These are phyloP conservation scores for Loxodonta africana DNA, from an alignment of 2,113 vertebrate species.

Conservation along the genomic window DNA sequence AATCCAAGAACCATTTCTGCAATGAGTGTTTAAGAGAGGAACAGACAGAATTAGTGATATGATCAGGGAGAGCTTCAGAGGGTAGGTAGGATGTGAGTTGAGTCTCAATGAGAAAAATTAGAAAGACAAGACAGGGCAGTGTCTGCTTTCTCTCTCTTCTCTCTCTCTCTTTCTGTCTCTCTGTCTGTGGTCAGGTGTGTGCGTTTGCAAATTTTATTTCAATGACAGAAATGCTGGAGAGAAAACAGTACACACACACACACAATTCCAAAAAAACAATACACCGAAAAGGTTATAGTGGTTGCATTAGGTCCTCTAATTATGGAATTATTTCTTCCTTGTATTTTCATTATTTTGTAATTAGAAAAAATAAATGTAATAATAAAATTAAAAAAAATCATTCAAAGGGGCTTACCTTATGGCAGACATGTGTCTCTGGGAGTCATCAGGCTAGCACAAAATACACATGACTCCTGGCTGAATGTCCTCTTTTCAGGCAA, in stretches of 20 bases:
- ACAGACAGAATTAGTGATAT: background rate
- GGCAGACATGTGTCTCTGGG: too few species aligned
- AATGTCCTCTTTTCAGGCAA: background rate
- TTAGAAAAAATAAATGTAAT: background rate
- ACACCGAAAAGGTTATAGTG: background rate
- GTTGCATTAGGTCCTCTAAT: background rate
- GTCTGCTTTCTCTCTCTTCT: background rate
- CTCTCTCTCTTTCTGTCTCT: background rate
- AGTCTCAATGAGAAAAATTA: background rate
- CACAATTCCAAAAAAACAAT: background rate
- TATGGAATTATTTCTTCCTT: background rate
- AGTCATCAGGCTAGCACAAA: background rate
- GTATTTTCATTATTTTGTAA: background rate
- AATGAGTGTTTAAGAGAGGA: background rate
- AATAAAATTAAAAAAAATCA: background rate
- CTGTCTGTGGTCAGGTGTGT: background rate
- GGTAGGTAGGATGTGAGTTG: background rate
- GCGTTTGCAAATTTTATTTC: too few species aligned
- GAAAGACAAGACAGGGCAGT: background rate
- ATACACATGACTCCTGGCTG: background rate
- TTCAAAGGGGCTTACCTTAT: background rate
- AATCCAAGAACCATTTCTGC: background rate
- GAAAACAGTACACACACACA: background rate
- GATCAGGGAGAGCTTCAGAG: background rate
- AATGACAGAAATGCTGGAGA: too few species aligned